These are phyloP conservation scores for Eulemur rufifrons DNA, from an alignment of 2,113 vertebrate species.

Conservation along the genomic window DNA sequence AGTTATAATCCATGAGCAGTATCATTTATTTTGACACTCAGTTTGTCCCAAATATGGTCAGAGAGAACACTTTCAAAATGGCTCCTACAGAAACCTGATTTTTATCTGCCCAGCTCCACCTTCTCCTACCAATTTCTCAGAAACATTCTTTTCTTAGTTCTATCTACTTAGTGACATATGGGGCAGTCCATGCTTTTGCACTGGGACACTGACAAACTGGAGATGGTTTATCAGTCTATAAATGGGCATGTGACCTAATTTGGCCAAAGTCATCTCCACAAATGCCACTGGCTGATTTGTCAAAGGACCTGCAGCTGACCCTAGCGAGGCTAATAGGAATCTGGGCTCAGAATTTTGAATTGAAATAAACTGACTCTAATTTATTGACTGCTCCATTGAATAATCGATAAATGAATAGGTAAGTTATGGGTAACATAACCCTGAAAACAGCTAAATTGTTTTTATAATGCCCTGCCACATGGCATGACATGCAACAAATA, in stretches of 20 bases:
- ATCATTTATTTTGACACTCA: not conserved
- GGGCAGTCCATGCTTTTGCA: not conserved
- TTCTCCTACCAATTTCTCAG: not conserved
- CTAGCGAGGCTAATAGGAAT: not conserved
- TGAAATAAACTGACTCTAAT: not conserved
- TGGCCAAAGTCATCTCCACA: not conserved
- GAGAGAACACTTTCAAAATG: not conserved
- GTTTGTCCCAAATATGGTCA: not conserved
- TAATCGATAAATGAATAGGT: not conserved
- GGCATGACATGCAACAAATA: not conserved
- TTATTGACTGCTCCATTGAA: not conserved
- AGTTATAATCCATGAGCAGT: not conserved
- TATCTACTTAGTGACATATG: not conserved
- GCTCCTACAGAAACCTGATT: not conserved
- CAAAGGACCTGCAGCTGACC: not conserved
- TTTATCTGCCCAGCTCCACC: not conserved
- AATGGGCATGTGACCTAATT: not conserved
- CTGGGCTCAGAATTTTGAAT: not conserved
- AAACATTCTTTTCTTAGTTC: not conserved
- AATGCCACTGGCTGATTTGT: not conserved
- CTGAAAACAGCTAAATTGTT: not conserved
- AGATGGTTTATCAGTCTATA: not conserved
- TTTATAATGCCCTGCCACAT: not conserved
- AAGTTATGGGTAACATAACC: not conserved
- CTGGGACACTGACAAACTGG: not conserved